These are phyloP conservation scores for Phoebastria nigripes DNA, from an alignment of 2,797 vertebrate species.

Conservation along the genomic window DNA sequence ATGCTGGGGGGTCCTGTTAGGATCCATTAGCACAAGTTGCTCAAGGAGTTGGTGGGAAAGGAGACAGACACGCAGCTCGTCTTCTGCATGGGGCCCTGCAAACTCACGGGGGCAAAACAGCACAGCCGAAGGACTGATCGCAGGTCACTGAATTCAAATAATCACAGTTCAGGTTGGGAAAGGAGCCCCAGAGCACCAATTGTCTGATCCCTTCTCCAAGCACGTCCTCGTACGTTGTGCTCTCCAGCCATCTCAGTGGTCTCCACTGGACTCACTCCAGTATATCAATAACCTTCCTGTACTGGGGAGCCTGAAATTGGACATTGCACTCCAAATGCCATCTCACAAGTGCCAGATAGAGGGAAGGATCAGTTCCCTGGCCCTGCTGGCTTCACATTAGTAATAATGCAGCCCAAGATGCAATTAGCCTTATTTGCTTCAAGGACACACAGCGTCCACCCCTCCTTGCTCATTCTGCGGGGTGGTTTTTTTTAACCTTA, in stretches of 20 bases:
- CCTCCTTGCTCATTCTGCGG: not conserved
- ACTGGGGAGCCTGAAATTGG: not conserved
- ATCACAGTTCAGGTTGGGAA: not conserved
- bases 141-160: not conserved
- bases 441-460: not conserved
- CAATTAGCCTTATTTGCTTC: not conserved
- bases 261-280: not conserved
- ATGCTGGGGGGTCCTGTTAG: not conserved
- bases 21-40: not conserved
- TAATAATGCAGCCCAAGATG: not conserved
- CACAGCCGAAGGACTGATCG: not conserved
- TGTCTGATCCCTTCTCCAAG: not conserved
- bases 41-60: not conserved
- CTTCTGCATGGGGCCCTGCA: not conserved
- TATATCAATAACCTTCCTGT: not conserved
- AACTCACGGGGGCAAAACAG: not conserved
- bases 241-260: not conserved
- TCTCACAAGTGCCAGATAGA: not conserved
- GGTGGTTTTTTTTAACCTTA: not conserved
- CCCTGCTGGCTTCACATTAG: not conserved
- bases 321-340: not conserved
- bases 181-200: not conserved
- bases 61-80: not conserved
- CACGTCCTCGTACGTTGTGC: no score
- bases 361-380: not conserved